phyloP scores from a whole-genome alignment of 2,888 invertebrate species.

The Mythimna impura region DNA sequence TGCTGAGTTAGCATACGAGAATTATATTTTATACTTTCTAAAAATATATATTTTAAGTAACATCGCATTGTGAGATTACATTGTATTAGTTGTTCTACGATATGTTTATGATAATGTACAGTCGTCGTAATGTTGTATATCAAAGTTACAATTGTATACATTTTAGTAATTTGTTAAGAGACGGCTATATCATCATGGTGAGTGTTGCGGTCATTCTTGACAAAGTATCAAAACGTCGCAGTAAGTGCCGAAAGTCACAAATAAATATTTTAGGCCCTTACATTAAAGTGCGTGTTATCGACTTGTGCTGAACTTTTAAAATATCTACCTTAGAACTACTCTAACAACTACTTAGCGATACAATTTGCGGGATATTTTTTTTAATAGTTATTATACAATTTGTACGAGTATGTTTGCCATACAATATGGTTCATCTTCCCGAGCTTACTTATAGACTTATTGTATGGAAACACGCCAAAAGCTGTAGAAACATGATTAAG shows the following conservation, averaged over 20 bases:
- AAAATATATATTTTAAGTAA: slow-evolving; percentile 65
- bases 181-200: neutral
- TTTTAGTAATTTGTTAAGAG: slow-evolving; percentile 38
- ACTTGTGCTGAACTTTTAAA: slow-evolving; percentile 55
- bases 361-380: slow-evolving; percentile 41
- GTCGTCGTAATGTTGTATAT: slow-evolving; percentile 27
- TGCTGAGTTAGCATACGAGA: slow-evolving; percentile 81
- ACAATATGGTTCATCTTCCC: slow-evolving; percentile 32
- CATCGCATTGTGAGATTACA: slow-evolving; percentile 45
- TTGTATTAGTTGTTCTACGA: slow-evolving; percentile 34
- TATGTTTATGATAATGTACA: slow-evolving; percentile 57
- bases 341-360: slow-evolving; percentile 56
- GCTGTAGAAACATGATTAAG: neutral
- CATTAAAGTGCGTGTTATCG: slow-evolving; percentile 57
- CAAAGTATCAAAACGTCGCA: slow-evolving; percentile 38
- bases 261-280: slow-evolving; percentile 81
- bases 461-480: slow-evolving; percentile 49
- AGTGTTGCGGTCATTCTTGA: slow-evolving; percentile 6
- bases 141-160: slow-evolving; percentile 21
- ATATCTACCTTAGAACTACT: slow-evolving; percentile 51
- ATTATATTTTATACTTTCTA: slow-evolving; percentile 61
- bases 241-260: slow-evolving; percentile 78
- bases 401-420: slow-evolving; percentile 25
- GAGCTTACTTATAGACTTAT: slow-evolving; percentile 13
- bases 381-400: slow-evolving; percentile 22